Conservation (phyloP, 1,140 invertebrate genomes). For the Sycophaga agraensis region DNA sequence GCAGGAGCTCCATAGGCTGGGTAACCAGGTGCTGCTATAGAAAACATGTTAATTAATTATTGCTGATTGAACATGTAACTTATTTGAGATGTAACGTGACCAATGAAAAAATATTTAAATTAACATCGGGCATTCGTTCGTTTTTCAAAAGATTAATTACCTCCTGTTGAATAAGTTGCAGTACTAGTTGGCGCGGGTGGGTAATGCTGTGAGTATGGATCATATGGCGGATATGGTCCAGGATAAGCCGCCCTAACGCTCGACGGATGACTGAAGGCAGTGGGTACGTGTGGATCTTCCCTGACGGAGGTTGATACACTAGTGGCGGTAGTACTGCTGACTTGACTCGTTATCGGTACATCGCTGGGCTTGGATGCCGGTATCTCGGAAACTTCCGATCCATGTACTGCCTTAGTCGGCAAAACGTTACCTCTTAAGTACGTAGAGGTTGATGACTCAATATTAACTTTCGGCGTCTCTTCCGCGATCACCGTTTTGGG, state of each 20-base stretch:
- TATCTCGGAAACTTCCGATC: not conserved
- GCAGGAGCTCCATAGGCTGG: constrained; percentile 48
- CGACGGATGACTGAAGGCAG: constrained; percentile 54
- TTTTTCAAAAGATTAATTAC: constrained; percentile 37
- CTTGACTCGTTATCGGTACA: constrained; percentile 3
- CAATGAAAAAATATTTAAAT: no score
- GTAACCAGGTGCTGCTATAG: constrained; percentile 49
- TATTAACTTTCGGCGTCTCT: constrained; percentile 39
- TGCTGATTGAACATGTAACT: no score
- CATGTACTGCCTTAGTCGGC: not conserved
- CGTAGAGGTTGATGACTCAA: constrained; percentile 30
- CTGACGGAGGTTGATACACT: constrained; percentile 27
- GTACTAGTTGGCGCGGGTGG: constrained; percentile 49
- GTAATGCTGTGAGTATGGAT: constrained; percentile 59
- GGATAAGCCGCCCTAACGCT: constrained; percentile 50
- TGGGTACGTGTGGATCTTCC: constrained; percentile 45
- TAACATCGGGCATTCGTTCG: no score
- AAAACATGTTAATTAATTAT: not conserved
- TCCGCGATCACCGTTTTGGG: constrained; percentile 34
- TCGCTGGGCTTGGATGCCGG: constrained; percentile 22
- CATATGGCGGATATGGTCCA: constrained; percentile 59
- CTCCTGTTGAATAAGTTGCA: constrained; percentile 50
- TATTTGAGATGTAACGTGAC: no score
- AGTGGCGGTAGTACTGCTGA: not conserved
- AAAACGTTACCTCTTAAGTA: not conserved